Evolutionary conservation across 1,140 invertebrate species (phyloP), one percentile per base, ranked within the genome.

Genomic region (Panagrolaimus sp.): DNA sequence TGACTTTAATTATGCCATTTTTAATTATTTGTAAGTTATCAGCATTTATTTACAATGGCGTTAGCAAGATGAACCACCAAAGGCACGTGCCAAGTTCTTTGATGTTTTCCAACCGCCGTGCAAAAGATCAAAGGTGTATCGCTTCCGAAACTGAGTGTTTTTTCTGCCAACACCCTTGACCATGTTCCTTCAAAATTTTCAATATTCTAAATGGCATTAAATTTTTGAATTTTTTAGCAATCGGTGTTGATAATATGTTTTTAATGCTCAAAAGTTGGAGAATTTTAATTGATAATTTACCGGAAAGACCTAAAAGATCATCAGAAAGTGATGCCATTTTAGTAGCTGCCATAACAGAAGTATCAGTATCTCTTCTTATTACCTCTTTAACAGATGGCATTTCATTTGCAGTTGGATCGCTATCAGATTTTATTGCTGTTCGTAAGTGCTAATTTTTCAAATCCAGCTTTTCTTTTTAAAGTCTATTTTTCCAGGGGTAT

Each of bases 1-100:
- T 79, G 72, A 70, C 80, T 27, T 67, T 79, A 14, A 79, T 79
- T 47, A 79, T 79, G 77, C 77, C 77, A 9, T 79, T 79, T 76
- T 53, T 79, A 14, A 78, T 79, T 65, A 65, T 79, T 43, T 78
- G 77, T 78, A 63, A 72, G 77, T 72, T 61, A 20, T 62, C 4
- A n/a, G n/a, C n/a, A n/a, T n/a, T n/a, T n/a, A n/a, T n/a, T n/a
- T n/a, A n/a, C n/a, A n/a, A n/a, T n/a, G n/a, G n/a, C n/a, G n/a
- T n/a, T n/a, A n/a, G n/a, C n/a, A n/a, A n/a, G n/a, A n/a, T n/a
- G n/a, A n/a, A n/a, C n/a, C n/a, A n/a, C n/a, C n/a, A n/a, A n/a
- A n/a, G n/a, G n/a, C n/a, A n/a, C n/a, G n/a, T n/a, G n/a, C n/a
- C n/a, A n/a, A n/a, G n/a, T n/a, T n/a, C n/a, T n/a, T n/a, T n/a